A percentile compares a stretch with the other conserved stretches of the same genome.
These are phyloP conservation scores for Trichonephila clavipes DNA, from an alignment of 1,140 invertebrate genomes.

Conservation along the genomic window DNA sequence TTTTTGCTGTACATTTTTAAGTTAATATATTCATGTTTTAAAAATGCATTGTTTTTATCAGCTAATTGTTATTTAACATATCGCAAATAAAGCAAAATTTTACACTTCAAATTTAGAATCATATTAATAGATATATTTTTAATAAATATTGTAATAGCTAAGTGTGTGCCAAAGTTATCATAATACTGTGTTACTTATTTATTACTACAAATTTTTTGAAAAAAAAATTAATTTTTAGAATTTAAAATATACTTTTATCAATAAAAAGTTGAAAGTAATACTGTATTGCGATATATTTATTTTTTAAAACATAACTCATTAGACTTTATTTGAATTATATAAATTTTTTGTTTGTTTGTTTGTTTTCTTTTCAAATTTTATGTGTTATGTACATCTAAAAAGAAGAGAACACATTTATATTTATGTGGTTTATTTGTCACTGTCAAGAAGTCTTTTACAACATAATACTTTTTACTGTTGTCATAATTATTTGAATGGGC, in stretches of 20 bases:
- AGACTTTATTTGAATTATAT: background rate
- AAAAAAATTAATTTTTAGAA: too few relatives aligned
- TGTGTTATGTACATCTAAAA: background rate
- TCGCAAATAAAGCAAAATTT: background rate
- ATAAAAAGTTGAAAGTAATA: too few relatives aligned
- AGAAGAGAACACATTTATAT: background rate
- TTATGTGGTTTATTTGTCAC: background rate
- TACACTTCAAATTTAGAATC: background rate
- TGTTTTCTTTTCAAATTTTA: background rate
- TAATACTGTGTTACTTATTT: background rate
- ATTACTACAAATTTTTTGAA: too few relatives aligned
- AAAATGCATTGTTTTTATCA: background rate
- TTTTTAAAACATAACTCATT: too few relatives aligned
- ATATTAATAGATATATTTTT: background rate
- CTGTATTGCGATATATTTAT: too few relatives aligned
- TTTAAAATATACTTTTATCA: too few relatives aligned
- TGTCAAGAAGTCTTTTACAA: background rate
- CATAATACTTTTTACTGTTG: background rate
- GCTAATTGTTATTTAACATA: background rate
- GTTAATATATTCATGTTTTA: too few relatives aligned
- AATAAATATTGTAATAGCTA: background rate
- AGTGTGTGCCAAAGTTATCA: slow-evolving; percentile 4
- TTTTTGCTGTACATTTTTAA: too few relatives aligned
- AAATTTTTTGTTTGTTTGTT: background rate
- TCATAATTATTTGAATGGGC: slow-evolving; percentile 35